Evolutionary conservation across 2,888 invertebrate species (phyloP).

Genomic region (Notodonta ziczac): DNA sequence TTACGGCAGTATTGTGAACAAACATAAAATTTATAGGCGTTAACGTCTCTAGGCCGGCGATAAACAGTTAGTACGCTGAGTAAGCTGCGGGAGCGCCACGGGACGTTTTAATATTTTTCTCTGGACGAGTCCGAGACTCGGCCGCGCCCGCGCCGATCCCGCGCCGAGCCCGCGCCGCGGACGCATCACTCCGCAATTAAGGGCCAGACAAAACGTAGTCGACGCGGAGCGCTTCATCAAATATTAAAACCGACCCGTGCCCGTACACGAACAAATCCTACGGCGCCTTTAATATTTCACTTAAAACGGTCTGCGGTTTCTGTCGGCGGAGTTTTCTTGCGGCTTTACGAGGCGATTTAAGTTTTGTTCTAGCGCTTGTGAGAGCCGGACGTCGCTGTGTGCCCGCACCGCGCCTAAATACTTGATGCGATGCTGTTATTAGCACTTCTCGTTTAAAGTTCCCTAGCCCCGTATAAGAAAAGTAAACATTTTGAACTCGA

Average conservation of each 20-base stretch:
- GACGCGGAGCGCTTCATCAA: slow-evolving; percentile 66
- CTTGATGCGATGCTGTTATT: slow-evolving; percentile 59
- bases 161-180: slow-evolving; percentile 35
- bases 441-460: slow-evolving; percentile 41
- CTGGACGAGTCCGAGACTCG: slow-evolving; percentile 38
- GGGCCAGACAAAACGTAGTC: slow-evolving; percentile 71
- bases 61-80: slow-evolving; percentile 72
- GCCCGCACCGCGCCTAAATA: slow-evolving; percentile 59
- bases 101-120: slow-evolving; percentile 69
- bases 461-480: slow-evolving; percentile 20
- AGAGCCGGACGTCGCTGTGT: slow-evolving; percentile 47
- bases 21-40: slow-evolving; percentile 78
- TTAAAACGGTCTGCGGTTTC: slow-evolving; percentile 76
- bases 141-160: slow-evolving; percentile 9
- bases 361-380: slow-evolving; percentile 68
- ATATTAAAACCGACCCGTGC: slow-evolving; percentile 69
- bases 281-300: slow-evolving; percentile 79
- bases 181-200: slow-evolving; percentile 72
- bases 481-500: slow-evolving; percentile 23
- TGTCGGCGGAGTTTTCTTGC: slow-evolving; percentile 68
- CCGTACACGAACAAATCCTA: slow-evolving; percentile 69
- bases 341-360: slow-evolving; percentile 65
- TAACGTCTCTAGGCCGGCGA: slow-evolving; percentile 73
- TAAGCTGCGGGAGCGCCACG: slow-evolving; percentile 52
- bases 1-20: slow-evolving; percentile 74